Conservation (phyloP, 2,113 vertebrate species). For the Megaptera novaeangliae region DNA sequence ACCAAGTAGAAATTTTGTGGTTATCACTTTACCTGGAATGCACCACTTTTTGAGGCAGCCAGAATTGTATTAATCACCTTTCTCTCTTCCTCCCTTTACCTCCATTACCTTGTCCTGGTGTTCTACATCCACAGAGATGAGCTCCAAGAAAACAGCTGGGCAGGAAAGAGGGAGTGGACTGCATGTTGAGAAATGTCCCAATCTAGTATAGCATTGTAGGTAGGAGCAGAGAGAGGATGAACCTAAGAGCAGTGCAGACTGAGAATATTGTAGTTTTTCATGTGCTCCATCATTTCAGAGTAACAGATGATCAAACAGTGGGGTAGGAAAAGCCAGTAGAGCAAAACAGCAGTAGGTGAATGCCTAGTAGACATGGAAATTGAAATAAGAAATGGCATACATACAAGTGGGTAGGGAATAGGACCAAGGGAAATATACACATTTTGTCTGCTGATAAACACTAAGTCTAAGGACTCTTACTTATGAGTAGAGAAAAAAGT, state of each 20-base stretch:
- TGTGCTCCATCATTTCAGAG: background rate
- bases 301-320: background rate
- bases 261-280: background rate
- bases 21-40: background rate
- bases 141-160: background rate
- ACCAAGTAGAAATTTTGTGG: background rate
- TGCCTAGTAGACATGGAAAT: background rate
- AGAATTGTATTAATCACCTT: background rate
- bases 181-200: background rate
- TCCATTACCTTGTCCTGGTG: background rate
- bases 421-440: background rate
- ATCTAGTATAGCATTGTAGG: background rate
- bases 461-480: background rate
- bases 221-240: background rate
- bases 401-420: background rate
- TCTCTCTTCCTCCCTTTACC: background rate
- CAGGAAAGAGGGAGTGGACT: background rate
- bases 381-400: background rate
- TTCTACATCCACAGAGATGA: background rate
- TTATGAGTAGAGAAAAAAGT: background rate
- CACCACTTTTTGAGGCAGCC: background rate
- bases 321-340: background rate
- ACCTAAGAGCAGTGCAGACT: background rate
- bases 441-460: background rate
- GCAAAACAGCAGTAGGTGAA: background rate